Base-by-base conservation (phyloP, 2,113 vertebrate species). In the Gavialis gangeticus region DNA sequence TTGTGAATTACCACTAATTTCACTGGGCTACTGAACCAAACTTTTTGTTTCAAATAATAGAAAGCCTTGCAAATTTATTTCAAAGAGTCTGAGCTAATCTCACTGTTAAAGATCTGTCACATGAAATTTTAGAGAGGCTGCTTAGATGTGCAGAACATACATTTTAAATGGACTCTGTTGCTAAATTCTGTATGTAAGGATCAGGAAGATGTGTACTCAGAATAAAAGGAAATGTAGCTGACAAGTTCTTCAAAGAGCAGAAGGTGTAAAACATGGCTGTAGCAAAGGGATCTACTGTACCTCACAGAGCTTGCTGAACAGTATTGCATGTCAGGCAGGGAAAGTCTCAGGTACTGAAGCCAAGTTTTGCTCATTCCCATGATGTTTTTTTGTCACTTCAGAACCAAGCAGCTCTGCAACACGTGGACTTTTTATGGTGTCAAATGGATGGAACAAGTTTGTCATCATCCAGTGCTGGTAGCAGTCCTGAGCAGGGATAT, bases 361-460 rank as follows among this genome's bases (percentile, higher is more conserved):
- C 94, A 95, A 94, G 92, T 30, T 55, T 77, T 81, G 66, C 58
- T 76, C 67, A 84, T 93, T 97, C 91, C 93, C 90, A 15, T 17
- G 79, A 75, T 37, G 90, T 92, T 80, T 94, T 82, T 89, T 89
- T 37, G 54, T 85, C 73, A 88, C 46, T 80, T 78, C 55, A 64
- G 94, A 73, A 81, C 75, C 63, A 80, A 1, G 4, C 5, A 54
- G 91, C 94, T 77, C 92, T 93, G 93, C 85, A 80, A 88, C 12
- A 8, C 6, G 6, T 67, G 96, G 94, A 21, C 90, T 96, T 93
- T 98, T 94, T 93, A 81, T 22, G 3, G 90, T 28, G 93, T 97
- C 62, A 84, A 91, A 93, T 55, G 86, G 92, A 94, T 84, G 87
- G 94, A 97, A 84, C 90, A 96, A 92, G 97, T 97, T 95, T 97